Evolutionary conservation across 1,140 invertebrate genomes (phyloP).

Genomic region (Temnothorax curvispinosus): DNA sequence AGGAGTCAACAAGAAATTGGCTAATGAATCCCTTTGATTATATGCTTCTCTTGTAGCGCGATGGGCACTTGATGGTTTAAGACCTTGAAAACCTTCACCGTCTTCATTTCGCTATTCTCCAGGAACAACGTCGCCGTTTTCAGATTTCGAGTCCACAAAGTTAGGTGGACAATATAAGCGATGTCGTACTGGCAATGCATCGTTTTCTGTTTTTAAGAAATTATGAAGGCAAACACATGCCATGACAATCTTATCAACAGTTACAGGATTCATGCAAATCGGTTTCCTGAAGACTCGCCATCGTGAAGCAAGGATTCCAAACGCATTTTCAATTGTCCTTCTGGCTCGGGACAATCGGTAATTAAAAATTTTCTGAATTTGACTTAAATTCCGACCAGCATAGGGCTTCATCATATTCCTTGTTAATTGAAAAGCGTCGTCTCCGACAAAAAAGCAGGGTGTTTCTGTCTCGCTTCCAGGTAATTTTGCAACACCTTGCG

Average conservation of each 20-base stretch:
- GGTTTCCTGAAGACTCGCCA: neutral
- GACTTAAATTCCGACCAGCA: neutral
- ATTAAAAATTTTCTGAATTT: neutral
- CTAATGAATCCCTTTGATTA: neutral
- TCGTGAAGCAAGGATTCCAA: neutral
- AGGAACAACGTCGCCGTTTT: neutral
- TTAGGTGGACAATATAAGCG: neutral
- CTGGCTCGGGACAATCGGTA: neutral
- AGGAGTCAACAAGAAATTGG: neutral
- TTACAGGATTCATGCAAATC: neutral
- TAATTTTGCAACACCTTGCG: neutral
- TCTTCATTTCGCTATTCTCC: slow-evolving; percentile 4
- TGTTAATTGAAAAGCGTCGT: neutral
- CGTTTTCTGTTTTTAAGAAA: neutral
- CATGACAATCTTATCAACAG: neutral
- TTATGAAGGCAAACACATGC: neutral
- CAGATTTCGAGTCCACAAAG: neutral
- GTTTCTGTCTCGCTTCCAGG: neutral
- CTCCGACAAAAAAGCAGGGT: neutral
- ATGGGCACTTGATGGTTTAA: neutral
- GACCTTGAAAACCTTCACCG: neutral
- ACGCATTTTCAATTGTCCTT: neutral
- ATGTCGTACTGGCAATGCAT: neutral
- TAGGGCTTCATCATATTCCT: neutral
- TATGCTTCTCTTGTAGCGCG: neutral